Base-by-base conservation (phyloP, 2,888 invertebrate species). In the Agrotis clavis region DNA sequence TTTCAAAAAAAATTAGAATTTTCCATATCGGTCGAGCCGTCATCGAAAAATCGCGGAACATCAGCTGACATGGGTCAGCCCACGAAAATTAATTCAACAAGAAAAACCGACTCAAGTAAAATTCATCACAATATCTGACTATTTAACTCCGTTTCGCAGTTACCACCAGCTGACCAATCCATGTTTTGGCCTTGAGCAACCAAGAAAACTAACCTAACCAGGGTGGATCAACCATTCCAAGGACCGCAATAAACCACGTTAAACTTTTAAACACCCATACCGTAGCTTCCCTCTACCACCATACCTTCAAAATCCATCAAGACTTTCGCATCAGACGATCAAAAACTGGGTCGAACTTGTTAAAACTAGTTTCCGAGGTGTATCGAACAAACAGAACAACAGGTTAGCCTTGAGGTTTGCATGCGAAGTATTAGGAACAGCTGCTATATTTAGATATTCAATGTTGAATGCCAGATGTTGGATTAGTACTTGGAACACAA, bases 321-420 rank as follows among this genome's bases (percentile, higher is more conserved):
- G 45, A 47, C 16, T 68, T 61, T 45, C 16, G 18, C 16, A 53
- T 65, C 53, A 74, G 61, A 69, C 41, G 1, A n/a, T 21, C 54
- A 21, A 54, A 14, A 85, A 85, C 78, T 80, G 18, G 85, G 86
- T 73, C 75, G 48, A 83, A 85, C 84, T 74, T 83, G 74, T 81
- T 81, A 75, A 54, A 84, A 74, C 74, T 57, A 66, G 86, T 85
- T 66, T 53, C 86, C 68, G 74, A 79, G 79, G 71, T 64, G 30
- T 83, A 86, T 86, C 77, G 85, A 86, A 83, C 86, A 69, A 86
- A 86, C 86, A 13, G 4, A 57, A 57, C 53, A 69, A 84, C 86
- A 82, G 81, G 81, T 82, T 50, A 56, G 1, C 81, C 84, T 85
- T 83, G 77, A n/a, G 14, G n/a, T 75, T 77, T 18, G 65, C 73